These are phyloP conservation scores for Virgularia gustaviana DNA, from an alignment of 92 coral and sea anemone genomes.

Conservation along the genomic window DNA sequence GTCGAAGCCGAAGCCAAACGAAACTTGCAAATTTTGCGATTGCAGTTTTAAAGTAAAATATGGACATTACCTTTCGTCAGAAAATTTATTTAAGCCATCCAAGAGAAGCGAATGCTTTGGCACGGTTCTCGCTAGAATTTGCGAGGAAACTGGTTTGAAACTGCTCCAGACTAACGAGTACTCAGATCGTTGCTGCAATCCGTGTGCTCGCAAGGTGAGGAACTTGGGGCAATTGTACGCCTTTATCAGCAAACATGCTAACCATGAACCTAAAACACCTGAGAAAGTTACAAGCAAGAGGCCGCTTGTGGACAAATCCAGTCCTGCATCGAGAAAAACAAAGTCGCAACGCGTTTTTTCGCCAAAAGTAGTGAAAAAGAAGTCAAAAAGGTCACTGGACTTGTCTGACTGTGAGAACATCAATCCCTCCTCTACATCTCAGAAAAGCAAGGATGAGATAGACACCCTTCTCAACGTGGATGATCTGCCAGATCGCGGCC, in stretches of 20 bases:
- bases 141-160: constrained; percentile 7
- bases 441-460: too few species aligned
- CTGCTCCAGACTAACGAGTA: neutral
- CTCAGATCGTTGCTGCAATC: constrained; percentile 41
- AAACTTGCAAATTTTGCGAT: constrained; percentile 20
- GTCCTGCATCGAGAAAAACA: neutral
- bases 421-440: too few species aligned
- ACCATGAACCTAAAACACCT: constrained; percentile 2
- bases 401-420: too few species aligned
- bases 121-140: constrained; percentile 2
- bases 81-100: constrained; percentile 44
- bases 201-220: constrained; percentile 35
- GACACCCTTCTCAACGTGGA: too few species aligned
- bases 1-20: too few species aligned
- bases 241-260: constrained; percentile 27
- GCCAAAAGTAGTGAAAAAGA: constrained; percentile 6
- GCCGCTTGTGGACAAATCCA: neutral
- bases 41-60: constrained; percentile 16
- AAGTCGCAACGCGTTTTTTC: neutral
- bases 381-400: constrained; percentile 21
- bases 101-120: constrained; percentile 38
- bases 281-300: constrained; percentile 5
- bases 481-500: neutral
- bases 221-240: neutral
- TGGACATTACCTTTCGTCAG: constrained; percentile 18